Evolutionary conservation across 2,113 vertebrate species (phyloP).

Genomic region (Hippocampus mohnikei): DNA sequence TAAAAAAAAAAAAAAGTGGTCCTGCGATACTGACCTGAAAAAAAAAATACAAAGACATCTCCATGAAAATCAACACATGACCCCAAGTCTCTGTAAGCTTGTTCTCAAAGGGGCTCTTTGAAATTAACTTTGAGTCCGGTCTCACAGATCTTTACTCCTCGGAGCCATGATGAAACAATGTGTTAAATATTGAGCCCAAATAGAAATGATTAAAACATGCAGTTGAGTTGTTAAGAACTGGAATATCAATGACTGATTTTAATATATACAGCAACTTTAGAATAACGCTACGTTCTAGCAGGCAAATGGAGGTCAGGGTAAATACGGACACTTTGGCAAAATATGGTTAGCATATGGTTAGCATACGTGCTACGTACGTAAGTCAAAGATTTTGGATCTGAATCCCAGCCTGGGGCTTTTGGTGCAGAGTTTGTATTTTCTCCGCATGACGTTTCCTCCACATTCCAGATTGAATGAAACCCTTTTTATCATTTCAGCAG

Average conservation of each 20-base stretch:
- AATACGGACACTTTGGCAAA: too few relatives aligned
- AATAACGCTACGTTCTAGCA: too few relatives aligned
- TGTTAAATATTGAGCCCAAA: slow-evolving; percentile 3
- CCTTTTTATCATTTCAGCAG: too few relatives aligned
- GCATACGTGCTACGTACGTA: too few relatives aligned
- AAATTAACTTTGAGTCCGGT: not conserved
- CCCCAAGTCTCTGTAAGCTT: not conserved
- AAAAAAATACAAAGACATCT: not conserved
- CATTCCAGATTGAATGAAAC: too few relatives aligned
- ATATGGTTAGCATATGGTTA: too few relatives aligned
- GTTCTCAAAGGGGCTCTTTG: not conserved
- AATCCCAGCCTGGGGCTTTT: too few relatives aligned
- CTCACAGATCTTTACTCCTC: not conserved
- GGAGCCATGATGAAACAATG: slow-evolving; percentile 4
- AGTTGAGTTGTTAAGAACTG: not conserved
- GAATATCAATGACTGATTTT: not conserved
- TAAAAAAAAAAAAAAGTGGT: not conserved
- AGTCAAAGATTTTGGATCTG: too few relatives aligned
- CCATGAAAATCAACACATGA: not conserved
- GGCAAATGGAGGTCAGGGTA: too few relatives aligned
- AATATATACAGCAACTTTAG: too few relatives aligned
- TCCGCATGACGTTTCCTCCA: too few relatives aligned
- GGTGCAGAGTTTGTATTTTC: too few relatives aligned
- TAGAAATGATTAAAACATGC: not conserved
- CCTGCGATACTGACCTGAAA: not conserved